Evolutionary conservation across 2,797 vertebrate species (phyloP).

Genomic region (Syncerus caffer): DNA sequence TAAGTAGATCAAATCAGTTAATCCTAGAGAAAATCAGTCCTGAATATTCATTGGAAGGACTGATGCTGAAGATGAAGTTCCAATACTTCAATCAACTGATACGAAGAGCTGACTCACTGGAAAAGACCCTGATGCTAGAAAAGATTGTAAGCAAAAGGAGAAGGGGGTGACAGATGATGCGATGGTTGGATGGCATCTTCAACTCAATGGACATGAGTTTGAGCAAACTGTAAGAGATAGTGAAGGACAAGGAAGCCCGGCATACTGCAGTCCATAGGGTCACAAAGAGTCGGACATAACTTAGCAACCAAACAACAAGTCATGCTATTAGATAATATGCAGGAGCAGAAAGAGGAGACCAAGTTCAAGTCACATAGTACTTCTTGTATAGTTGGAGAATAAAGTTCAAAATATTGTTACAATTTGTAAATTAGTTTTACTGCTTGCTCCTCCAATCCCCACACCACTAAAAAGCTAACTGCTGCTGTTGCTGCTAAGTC

Average conservation of each 20-base stretch:
- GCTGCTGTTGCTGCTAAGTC: no score
- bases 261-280: not conserved
- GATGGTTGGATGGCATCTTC: not conserved
- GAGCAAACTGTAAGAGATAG: not conserved
- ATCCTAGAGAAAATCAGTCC: not conserved
- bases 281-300: not conserved
- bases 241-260: not conserved
- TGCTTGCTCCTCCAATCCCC: not conserved
- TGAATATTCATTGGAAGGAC: not conserved
- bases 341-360: not conserved
- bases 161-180: not conserved
- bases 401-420: not conserved
- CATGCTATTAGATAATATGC: not conserved
- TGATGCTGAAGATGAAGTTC: not conserved
- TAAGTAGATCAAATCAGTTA: not conserved
- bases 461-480: not conserved
- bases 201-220: not conserved
- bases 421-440: not conserved
- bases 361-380: not conserved
- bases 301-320: not conserved
- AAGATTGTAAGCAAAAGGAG: not conserved
- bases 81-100: not conserved
- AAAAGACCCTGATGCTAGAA: not conserved
- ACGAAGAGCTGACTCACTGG: not conserved
- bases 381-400: not conserved